Evolutionary conservation across 2,797 vertebrate genomes (phyloP), one percentile per base, ranked within the genome.

Genomic region (Sitta carolinensis): DNA sequence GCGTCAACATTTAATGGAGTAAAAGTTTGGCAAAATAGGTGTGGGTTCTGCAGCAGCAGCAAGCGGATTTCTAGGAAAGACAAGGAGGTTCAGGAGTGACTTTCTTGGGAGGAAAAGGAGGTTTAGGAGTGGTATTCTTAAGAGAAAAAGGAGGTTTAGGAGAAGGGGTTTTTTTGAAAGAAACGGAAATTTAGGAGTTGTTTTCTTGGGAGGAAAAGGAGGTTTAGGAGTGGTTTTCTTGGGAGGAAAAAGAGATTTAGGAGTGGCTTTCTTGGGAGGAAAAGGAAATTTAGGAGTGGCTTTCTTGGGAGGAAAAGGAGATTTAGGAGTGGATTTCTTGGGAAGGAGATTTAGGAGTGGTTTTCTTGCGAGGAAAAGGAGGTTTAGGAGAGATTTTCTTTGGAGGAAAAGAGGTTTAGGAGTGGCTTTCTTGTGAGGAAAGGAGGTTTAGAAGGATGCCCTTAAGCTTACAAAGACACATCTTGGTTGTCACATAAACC

Each of bases 301-400:
- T 63, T 30, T 10, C 2, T 57, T 17, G 14, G 4, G 17, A 8
- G 34, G 5, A n/a, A 27, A 21, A 4, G 7, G 22, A 50, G 29
- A 0, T 4, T 11, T 67, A 6, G 7, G 14, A 40, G 1, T 18
- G 6, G 5, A 32, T 66, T 23, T 7, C 1, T 25, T 48, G 22
- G 17, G 59, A 13, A 38, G 14, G 11, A 34, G 8, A 1, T 57
- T 36, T 23, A 59, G 48, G 48, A 70, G 7, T 27, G 20, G 22
- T 40, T 69, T 13, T 18, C 2, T 57, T 17, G 14, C 4, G 17
- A 8, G 34, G 5, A n/a, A 27, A 21, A 4, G 7, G 22, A 50
- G 29, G 0, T 4, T 11, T 67, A 6, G 7, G 14, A 40, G 1
- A 18, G 6, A 5, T 38, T 66, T 23, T 7, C 1, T 25, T 48